A percentile compares a stretch with the other conserved stretches of the same genome.
Evolutionary conservation across 2,888 invertebrate species (phyloP).

Genomic region (Lordiphosa fenestrarum): DNA sequence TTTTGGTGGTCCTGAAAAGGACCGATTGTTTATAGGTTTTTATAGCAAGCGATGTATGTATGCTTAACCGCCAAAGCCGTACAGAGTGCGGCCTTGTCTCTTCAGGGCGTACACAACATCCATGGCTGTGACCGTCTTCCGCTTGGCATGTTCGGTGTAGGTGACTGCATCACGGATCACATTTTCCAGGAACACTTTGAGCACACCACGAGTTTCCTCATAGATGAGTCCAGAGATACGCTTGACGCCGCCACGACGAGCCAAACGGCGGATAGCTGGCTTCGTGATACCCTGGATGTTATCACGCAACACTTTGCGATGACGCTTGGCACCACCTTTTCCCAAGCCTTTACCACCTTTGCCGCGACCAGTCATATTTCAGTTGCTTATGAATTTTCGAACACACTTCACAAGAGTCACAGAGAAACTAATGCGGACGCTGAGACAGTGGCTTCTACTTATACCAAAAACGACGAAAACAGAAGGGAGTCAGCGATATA

Average conservation of each 20-base stretch:
- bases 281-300: slow-evolving; percentile 91
- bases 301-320: slow-evolving; percentile 66
- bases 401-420: neutral
- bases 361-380: slow-evolving; percentile 88
- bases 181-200: slow-evolving; percentile 89
- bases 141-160: slow-evolving; percentile 90
- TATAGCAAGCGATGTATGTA: neutral
- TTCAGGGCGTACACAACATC: slow-evolving; percentile 91
- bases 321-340: slow-evolving; percentile 85
- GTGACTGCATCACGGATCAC: slow-evolving; percentile 92
- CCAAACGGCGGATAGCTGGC: slow-evolving; percentile 88
- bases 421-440: neutral
- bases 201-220: slow-evolving; percentile 89
- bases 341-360: slow-evolving; percentile 89
- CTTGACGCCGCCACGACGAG: slow-evolving; percentile 86
- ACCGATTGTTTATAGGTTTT: slow-evolving; percentile 2
- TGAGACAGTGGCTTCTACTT: too few species aligned
- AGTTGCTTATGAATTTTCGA: slow-evolving; percentile 6
- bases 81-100: slow-evolving; percentile 84
- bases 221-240: slow-evolving; percentile 89
- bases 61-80: slow-evolving; percentile 13
- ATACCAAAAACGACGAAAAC: too few species aligned
- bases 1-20: slow-evolving; percentile 7
- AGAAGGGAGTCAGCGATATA: too few species aligned
- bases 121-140: slow-evolving; percentile 82